phyloP scores from a whole-genome alignment of 2,797 vertebrate species.

The Eurystomus glaucurus region DNA sequence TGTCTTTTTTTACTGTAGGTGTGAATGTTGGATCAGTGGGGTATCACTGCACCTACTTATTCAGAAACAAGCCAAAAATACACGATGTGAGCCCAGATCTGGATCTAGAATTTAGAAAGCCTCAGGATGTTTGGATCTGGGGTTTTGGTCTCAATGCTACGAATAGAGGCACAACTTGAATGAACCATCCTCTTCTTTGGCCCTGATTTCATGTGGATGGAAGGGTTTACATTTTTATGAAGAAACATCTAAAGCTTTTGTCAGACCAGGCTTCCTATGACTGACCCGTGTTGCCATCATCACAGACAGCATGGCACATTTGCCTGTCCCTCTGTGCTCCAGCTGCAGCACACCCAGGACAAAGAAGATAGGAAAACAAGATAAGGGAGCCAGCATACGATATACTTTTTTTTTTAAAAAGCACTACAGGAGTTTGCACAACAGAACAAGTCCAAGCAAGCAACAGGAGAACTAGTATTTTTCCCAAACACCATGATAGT shows the following conservation, averaged over 20 bases:
- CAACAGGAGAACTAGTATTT: slow-evolving; percentile 69
- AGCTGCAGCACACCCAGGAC: background rate
- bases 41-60: background rate
- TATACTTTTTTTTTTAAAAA: background rate
- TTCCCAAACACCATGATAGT: slow-evolving; percentile 76
- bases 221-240: background rate
- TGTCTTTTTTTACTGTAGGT: background rate
- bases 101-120: background rate
- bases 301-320: background rate
- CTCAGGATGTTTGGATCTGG: background rate
- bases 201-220: accelerated
- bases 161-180: background rate
- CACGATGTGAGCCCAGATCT: background rate
- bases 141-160: background rate
- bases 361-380: background rate
- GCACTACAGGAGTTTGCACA: slow-evolving; percentile 7
- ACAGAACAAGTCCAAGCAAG: slow-evolving; percentile 63
- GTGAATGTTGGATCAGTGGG: background rate
- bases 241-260: background rate
- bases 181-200: background rate
- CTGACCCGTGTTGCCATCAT: background rate
- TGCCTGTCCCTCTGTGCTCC: background rate
- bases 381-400: background rate
- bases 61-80: slow-evolving; percentile 2
- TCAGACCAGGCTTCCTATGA: accelerated